Conservation (phyloP, 2,888 invertebrate genomes). For the Drosophila cracens region DNA sequence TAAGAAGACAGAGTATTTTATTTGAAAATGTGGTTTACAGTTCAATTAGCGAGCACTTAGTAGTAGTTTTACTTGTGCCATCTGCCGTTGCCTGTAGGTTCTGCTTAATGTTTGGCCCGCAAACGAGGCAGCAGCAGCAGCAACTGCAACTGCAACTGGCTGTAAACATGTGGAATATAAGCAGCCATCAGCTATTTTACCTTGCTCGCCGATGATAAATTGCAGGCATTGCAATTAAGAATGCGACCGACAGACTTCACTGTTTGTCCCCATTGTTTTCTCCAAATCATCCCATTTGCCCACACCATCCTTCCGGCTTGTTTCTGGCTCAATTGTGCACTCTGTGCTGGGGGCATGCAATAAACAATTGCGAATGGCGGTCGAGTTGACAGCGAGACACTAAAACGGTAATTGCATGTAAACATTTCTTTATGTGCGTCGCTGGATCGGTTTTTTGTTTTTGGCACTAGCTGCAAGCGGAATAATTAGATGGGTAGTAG, state of each 20-base stretch:
- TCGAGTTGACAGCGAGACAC: conserved; percentile 71
- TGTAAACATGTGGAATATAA: conserved; percentile 57
- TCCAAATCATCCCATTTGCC: not conserved
- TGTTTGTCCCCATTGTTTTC: conserved; percentile 1
- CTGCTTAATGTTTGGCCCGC: conserved; percentile 40
- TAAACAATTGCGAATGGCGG: conserved; percentile 69
- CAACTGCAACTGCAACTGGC: conserved; percentile 18
- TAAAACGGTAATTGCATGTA: conserved; percentile 77
- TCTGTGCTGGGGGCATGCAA: conserved; percentile 46
- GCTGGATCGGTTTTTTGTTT: conserved; percentile 13
- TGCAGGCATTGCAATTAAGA: conserved; percentile 70
- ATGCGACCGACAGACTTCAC: conserved; percentile 36
- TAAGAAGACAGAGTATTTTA: conserved; percentile 1
- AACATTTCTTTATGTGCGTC: conserved; percentile 61
- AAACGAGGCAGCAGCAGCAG: conserved; percentile 10
- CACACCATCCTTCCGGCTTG: not conserved
- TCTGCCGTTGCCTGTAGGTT: conserved; percentile 12
- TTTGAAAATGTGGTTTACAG: conserved; percentile 4
- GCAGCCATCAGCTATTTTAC: conserved; percentile 50
- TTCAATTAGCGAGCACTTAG: conserved; percentile 60
- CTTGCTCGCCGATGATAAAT: conserved; percentile 69
- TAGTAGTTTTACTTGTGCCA: conserved; percentile 11
- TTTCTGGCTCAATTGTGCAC: conserved; percentile 7
- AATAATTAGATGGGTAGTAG: conserved; percentile 41
- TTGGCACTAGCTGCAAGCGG: conserved; percentile 4